Base-by-base conservation (phyloP, 2,888 invertebrate species). In the Perdita meconis region DNA sequence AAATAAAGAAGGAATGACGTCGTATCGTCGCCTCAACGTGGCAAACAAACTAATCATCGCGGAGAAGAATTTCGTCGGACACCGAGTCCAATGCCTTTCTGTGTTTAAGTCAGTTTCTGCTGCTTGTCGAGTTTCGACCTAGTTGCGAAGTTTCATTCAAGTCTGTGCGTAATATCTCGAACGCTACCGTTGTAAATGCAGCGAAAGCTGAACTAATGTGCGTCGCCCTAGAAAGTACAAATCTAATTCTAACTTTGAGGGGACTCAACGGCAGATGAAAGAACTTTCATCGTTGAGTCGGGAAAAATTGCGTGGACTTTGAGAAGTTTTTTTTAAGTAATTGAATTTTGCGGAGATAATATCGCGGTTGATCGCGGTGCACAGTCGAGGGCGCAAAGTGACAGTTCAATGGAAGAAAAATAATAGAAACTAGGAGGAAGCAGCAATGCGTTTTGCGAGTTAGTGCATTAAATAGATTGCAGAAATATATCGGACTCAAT, bases 101-200 rank as follows among this genome's bases (percentile, higher is more conserved):
- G 8, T 10, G 19, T 10, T n/a, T 22, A 71, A 51, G 42, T 71
- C 36, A 44, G 53, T 71, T 50, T 38, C 72, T 34, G 55, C 36
- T 19, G 10, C 30, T 34, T 10, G 47, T n/a, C 36, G 24, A 38
- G 22, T 30, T 36, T 26, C 55, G 61, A 72, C 56, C 60, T 34
- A 61, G 55, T 63, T 73, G 34, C 47, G 12, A 40, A 63, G 61
- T 73, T 73, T 50, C 73, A 72, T 73, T 73, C 63, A 73, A 72
- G 42, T 19, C 13, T 40, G 8, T 59, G 59, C 42, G 42, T 72
- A 72, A 60, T 72, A 30, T 24, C 44, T 60, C 19, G 50, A 73
- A 56, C 40, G 38, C 56, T 12, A 24, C 73, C 40, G 1, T 61
- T 24, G 63, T 55, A 60, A 73, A 72, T 61, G 72, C 55, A 61